Evolutionary conservation across 2,888 invertebrate genomes (phyloP), one percentile per base, ranked within the genome.

Genomic region (Phyto melanocephala): DNA sequence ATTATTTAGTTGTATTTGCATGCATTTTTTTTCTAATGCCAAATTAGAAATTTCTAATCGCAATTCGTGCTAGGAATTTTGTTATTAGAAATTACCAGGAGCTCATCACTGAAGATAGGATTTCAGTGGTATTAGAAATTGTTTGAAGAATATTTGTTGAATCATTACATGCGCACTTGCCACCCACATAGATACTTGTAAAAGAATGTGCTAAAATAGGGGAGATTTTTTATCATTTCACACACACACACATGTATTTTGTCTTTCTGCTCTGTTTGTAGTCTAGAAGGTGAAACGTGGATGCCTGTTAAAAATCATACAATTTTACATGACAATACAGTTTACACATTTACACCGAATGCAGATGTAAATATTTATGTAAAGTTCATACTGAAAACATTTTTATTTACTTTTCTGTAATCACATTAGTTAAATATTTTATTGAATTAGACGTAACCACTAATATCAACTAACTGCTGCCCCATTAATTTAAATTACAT

Each of bases 41-140:
- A 35, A 52, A 85, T 88, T 89, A 88, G 88, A 87, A 87, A 86
- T 86, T 87, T 88, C 90, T 90, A 88, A 87, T 85, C 86, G 85
- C 85, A 87, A 85, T 86, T 86, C 86, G 80, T 87, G 86, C 86
- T 87, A 90, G 88, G 90, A 90, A 90, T 90, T 90, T 89, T 85
- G 87, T 88, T 89, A 90, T 90, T 90, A 90, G 90, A 90, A 89
- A 87, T 56, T 74, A 87, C 77, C 88, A 89, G 90, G 90, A 86
- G 85, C 81, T 20, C 86, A 90, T 84, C 52, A 45, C n/a, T 7
- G 54, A 83, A 3, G 6, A 60, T 8, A 85, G 78, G 86, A 75
- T 75, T 15, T n/a, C 0, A 54, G 63, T 84, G 85, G 86, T 86
- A 89, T 89, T 89, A 89, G 89, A 88, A 88, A 88, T 83, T 86